A percentile compares a stretch with the other conserved stretches of the same genome.
These are phyloP conservation scores for Eciton burchellii DNA, from an alignment of 1,140 invertebrate species.

Conservation along the genomic window DNA sequence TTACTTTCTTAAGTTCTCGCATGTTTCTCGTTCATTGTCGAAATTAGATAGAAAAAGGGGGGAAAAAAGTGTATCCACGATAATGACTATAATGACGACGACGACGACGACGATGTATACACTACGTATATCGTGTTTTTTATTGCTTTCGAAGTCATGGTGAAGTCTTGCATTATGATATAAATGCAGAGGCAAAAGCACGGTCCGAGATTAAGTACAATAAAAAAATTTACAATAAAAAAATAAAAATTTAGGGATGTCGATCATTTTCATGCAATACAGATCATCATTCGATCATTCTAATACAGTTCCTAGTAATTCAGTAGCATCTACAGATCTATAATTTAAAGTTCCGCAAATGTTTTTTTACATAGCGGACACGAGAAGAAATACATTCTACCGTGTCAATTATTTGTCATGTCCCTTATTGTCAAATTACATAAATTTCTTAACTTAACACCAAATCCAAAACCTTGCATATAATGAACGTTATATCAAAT, in stretches of 20 bases:
- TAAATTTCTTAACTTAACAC: conserved; percentile 44
- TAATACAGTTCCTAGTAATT: conserved; percentile 47
- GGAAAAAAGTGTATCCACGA: conserved; percentile 60
- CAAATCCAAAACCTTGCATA: conserved; percentile 48
- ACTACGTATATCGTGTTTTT: conserved; percentile 45
- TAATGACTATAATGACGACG: conserved; percentile 40
- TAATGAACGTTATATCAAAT: conserved; percentile 16
- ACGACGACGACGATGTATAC: conserved; percentile 62
- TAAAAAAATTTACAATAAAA: too few species aligned
- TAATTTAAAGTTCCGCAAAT: conserved; percentile 45
- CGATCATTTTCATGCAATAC: conserved; percentile 28
- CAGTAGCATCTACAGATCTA: conserved; percentile 49
- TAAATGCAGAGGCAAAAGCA: conserved; percentile 67
- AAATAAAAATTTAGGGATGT: conserved; percentile 41
- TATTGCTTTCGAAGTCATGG: conserved; percentile 73
- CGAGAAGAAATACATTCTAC: conserved; percentile 29
- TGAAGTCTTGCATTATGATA: conserved; percentile 50
- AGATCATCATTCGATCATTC: too few species aligned
- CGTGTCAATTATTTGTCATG: conserved; percentile 33
- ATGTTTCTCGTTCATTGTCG: conserved; percentile 67
- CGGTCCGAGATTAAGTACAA: conserved; percentile 71
- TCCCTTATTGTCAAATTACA: conserved; percentile 45
- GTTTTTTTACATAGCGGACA: conserved; percentile 16
- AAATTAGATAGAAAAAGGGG: conserved; percentile 26
- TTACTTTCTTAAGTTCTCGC: conserved; percentile 76